Base-by-base conservation (phyloP, 2,797 vertebrate species). In the Darevskia nairensis region DNA sequence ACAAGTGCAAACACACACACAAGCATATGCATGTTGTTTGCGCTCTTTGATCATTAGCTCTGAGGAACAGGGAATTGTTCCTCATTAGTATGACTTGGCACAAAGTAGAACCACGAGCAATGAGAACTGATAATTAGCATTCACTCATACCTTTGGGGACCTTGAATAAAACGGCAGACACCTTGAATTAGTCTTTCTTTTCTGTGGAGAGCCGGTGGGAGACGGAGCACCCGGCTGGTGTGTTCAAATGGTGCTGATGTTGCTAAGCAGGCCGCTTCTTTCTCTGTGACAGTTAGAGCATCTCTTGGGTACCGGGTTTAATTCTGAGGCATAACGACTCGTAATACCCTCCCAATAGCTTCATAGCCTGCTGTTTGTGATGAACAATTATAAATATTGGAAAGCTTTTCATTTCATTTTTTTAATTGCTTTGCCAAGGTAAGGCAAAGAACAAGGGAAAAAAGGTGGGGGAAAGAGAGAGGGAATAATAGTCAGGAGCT, bases 261-360 rank as follows among this genome's bases (percentile, higher is more conserved):
- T 93, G 92, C 89, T 92, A 80, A 93, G 91, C 32, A 93, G 89
- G 41, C 71, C 71, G 69, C 91, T 82, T 89, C 66, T 79, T 91
- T 90, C 75, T 87, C 90, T 89, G 76, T 91, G 86, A 88, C 88
- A 92, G 92, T 71, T 80, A 81, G 75, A 80, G 32, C 68, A 85
- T 39, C 88, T 95, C 89, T 80, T 89, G 85, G 71, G 89, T 86
- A 64, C 27, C 84, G 82, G 82, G 82, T 17, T 94, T 80, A 91
- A 91, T 92, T 94, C 91, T 87, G 84, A 94, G 71, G 78, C 80
- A 86, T 93, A 95, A 95, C 88, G 89, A 94, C 89, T 85, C 10
- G 8, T 88, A 93, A 92, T 96, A 91, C 93, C 90, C 92, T 88
- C 86, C 89, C 91, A 80, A 72, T 13, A 88, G 80, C 35, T 92